phyloP scores from a whole-genome alignment of 2,113 vertebrate species.

The Thamnophis sirtalis region DNA sequence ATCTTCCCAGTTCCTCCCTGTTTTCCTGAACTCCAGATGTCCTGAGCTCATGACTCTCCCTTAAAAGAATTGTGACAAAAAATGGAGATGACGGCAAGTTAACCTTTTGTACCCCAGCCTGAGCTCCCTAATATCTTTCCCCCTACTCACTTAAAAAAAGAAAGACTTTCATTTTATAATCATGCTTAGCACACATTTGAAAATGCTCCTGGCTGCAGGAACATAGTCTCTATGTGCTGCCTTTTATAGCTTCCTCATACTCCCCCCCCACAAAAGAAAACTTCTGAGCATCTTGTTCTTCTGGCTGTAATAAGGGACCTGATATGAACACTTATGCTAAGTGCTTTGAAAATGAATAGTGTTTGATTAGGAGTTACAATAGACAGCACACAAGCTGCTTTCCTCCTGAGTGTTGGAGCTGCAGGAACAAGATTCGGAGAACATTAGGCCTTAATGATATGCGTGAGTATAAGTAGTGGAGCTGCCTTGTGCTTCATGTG shows the following conservation, averaged over 20 bases:
- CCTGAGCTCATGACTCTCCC: conserved; percentile 59
- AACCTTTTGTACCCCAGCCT: conserved; percentile 55
- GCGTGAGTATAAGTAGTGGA: background rate
- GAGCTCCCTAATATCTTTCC: conserved; percentile 13
- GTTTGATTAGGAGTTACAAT: background rate
- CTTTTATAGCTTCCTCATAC: background rate
- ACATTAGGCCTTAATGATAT: background rate
- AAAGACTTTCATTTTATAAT: background rate
- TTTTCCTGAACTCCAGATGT: conserved; percentile 82
- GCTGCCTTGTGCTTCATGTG: background rate
- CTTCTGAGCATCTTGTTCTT: background rate
- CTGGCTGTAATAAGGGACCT: background rate
- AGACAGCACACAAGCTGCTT: background rate
- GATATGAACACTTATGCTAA: background rate
- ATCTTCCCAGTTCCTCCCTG: conserved; percentile 75
- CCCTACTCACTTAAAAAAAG: conserved; percentile 22
- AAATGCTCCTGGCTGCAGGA: background rate
- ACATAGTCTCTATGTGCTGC: background rate
- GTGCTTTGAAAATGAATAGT: background rate
- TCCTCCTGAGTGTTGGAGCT: background rate
- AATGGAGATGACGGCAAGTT: conserved; percentile 62
- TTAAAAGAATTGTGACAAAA: conserved; percentile 51
- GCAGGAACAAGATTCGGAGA: background rate
- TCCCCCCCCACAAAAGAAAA: background rate
- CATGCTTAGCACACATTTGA: background rate